Percentiles rank a stretch among this genome's conserved stretches.
phyloP scores from a whole-genome alignment of 2,113 vertebrate species.

The Diadophis punctatus region DNA sequence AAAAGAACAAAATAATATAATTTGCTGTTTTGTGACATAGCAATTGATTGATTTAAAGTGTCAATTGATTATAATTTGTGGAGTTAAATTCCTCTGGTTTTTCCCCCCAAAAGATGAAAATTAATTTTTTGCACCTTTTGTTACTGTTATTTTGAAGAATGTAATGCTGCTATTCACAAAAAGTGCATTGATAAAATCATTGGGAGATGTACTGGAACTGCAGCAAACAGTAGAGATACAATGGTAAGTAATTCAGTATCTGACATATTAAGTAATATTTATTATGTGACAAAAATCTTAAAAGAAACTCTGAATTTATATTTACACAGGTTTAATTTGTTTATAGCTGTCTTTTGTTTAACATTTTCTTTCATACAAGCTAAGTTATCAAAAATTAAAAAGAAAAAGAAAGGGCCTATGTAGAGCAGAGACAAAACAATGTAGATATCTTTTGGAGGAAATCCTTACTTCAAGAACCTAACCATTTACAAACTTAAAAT shows the following conservation, averaged over 20 bases:
- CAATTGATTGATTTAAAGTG: neutral
- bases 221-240: conserved; percentile 95
- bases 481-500: neutral
- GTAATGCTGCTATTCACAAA: conserved; percentile 98
- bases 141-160: conserved; percentile 75
- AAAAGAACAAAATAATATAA: neutral
- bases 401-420: neutral
- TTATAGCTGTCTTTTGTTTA: neutral
- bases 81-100: neutral
- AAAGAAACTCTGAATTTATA: neutral
- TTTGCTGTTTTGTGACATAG: neutral
- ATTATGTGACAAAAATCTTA: neutral
- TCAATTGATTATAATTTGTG: neutral
- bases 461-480: neutral
- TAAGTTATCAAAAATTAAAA: neutral
- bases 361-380: neutral
- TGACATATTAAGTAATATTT: neutral
- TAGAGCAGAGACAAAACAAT: neutral
- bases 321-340: neutral
- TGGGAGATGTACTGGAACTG: conserved; percentile 93
- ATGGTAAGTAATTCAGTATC: conserved; percentile 74
- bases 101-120: conserved; percentile 15
- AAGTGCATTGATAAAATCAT: conserved; percentile 99
- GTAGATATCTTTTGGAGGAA: neutral
- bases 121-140: conserved; percentile 29